Base-by-base conservation (phyloP, 2,797 vertebrate genomes). In the Emydoidea blandingii region DNA sequence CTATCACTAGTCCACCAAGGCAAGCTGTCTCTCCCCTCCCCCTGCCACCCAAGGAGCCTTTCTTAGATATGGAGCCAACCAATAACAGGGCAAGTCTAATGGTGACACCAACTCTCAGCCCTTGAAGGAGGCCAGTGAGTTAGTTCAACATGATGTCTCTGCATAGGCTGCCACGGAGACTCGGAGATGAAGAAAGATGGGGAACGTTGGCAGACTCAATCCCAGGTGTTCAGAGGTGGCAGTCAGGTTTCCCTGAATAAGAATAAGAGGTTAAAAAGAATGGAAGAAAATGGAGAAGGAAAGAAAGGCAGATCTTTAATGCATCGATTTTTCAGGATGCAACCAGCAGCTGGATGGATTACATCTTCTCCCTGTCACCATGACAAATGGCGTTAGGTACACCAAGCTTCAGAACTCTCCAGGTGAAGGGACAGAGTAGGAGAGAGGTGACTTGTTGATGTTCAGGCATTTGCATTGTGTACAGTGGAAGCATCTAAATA, bases 81-180 rank as follows among this genome's bases (percentile, higher is more conserved):
- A 0, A 37, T 19, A 29, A 72, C 1, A 12, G 50, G n/a, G n/a
- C 37, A 81, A 65, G 8, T 41, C 74, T 50, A 6, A 41, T 0
- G 0, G 83, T 0, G 7, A 92, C 5, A 80, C 56, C 88, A 93
- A 7, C 6, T 57, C 79, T 5, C 16, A 53, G 88, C 9, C 81
- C 29, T 41, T 4, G 12, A 2, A 87, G 47, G n/a, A 65, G 52
- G 7, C 16, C 50, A 74, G 56, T 12, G 19, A 72, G n/a, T 41
- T 23, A 6, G 19, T 41, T 72, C 65, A 41, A 41, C 19, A 3
- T 25, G n/a, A 12, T 12, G n/a, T 41, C 37, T 72, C 68, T 41
- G n/a, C 19, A 5, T 37, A 41, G n/a, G 18, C 19, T 41, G 19
- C n/a, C 53, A 0, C 2, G 4, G 34, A 21, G 14, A 19, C 65